Percentiles rank a stretch among this genome's conserved stretches.
phyloP scores from a whole-genome alignment of 2,888 invertebrate species.

The Barypeithes pellucidus region DNA sequence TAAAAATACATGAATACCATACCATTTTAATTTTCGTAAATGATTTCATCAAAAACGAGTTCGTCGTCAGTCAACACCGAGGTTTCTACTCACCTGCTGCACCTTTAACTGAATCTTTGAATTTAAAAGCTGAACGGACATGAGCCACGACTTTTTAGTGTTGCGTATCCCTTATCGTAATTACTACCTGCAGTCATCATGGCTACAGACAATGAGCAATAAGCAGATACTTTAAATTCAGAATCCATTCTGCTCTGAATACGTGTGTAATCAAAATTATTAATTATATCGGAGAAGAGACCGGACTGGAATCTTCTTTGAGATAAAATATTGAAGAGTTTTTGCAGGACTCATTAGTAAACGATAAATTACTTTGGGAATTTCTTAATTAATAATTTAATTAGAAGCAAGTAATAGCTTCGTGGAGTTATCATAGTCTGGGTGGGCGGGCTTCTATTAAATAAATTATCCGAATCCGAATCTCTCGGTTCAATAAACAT shows the following conservation, averaged over 20 bases:
- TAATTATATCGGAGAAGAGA: conserved; percentile 3
- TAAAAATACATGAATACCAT: no score
- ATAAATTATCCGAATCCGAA: no score
- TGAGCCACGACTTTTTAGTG: conserved; percentile 1
- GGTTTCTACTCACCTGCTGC: not conserved
- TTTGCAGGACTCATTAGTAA: not conserved
- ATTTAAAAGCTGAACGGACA: not conserved
- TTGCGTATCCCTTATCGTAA: conserved; percentile 5
- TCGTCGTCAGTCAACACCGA: not conserved
- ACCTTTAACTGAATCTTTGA: not conserved
- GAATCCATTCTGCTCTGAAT: not conserved
- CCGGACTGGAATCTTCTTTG: not conserved
- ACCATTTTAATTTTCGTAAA: no score
- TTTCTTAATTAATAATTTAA: not conserved
- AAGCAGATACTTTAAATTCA: not conserved
- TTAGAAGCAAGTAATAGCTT: not conserved
- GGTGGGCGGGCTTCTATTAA: no score
- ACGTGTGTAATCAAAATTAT: conserved; percentile 6
- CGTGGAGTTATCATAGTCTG: no score
- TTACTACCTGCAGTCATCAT: conserved; percentile 10
- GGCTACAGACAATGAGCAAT: conserved; percentile 7
- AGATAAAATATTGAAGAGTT: conserved; percentile 10
- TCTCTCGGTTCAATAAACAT: no score
- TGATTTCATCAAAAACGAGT: no score
- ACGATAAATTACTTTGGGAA: not conserved